Evolutionary conservation across 2,888 invertebrate species (phyloP).

Genomic region (Meandrusa payeni): DNA sequence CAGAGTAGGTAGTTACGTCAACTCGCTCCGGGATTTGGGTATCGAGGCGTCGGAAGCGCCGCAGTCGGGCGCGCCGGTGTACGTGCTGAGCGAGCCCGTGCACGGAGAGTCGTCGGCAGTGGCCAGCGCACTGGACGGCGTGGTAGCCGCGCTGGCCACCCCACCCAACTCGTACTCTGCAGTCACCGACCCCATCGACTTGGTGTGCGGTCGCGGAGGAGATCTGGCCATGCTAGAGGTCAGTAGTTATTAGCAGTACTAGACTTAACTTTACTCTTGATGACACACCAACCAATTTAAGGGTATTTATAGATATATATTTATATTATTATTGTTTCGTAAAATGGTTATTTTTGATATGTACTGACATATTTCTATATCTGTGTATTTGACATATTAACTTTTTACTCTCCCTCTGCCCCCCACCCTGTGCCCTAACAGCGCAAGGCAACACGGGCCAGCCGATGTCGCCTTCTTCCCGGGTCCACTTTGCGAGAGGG

Average conservation of each 20-base stretch:
- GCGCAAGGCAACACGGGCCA: no score
- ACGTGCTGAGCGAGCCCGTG: constrained; percentile 74
- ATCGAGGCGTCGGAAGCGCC: constrained; percentile 71
- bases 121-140: constrained; percentile 61
- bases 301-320: no score
- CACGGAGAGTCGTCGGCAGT: constrained; percentile 76
- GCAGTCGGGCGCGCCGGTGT: constrained; percentile 58
- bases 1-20: constrained; percentile 84
- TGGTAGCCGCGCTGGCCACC: constrained; percentile 81
- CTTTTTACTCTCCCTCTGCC: no score
- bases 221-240: constrained; percentile 88
- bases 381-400: no score
- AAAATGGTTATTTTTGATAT: no score
- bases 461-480: no score
- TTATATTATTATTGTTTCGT: no score
- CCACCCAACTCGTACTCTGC: constrained; percentile 92
- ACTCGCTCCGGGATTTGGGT: constrained; percentile 85
- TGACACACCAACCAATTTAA: no score
- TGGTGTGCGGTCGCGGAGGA: constrained; percentile 90
- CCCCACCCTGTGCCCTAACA: no score
- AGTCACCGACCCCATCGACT: constrained; percentile 88
- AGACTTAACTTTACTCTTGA: no score
- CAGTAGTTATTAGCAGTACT: not conserved
- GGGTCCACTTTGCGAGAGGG: no score
- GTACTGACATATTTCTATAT: no score